Evolutionary conservation across 2,113 vertebrate species (phyloP).

Genomic region (Psittacus erithacus): DNA sequence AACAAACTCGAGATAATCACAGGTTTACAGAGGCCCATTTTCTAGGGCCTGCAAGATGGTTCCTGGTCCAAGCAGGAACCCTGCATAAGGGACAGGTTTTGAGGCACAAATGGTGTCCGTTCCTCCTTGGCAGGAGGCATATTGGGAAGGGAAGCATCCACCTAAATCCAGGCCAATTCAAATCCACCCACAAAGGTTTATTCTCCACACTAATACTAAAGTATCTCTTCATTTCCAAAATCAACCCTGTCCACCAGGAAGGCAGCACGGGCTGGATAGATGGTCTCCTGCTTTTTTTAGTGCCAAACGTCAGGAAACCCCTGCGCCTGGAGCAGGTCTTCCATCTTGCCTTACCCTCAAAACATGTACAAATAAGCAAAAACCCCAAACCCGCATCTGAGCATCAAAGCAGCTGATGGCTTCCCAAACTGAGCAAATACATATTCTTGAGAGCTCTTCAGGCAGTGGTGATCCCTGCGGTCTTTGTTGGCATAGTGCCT

Average conservation of each 20-base stretch:
- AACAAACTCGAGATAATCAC: not conserved
- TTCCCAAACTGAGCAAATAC: not conserved
- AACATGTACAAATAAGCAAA: not conserved
- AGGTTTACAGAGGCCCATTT: not conserved
- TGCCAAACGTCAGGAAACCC: accelerated
- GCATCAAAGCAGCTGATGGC: not conserved
- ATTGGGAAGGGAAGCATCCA: not conserved
- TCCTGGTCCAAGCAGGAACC: not conserved
- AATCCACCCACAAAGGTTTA: not conserved
- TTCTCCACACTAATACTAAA: not conserved
- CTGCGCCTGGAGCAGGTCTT: not conserved
- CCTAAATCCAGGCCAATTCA: not conserved
- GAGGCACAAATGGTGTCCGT: not conserved
- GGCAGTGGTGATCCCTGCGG: not conserved
- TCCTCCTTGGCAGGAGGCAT: not conserved
- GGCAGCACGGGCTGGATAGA: accelerated
- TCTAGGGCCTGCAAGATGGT: too few relatives aligned
- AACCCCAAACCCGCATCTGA: not conserved
- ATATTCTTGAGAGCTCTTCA: not conserved
- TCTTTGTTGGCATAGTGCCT: not conserved
- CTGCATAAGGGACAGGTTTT: not conserved
- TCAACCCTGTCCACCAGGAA: not conserved
- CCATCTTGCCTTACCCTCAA: accelerated
- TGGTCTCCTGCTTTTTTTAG: not conserved
- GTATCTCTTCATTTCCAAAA: not conserved